Evolutionary conservation across 2,888 invertebrate genomes (phyloP), one percentile per base, ranked within the genome.

Genomic region (Drosophila formosana): DNA sequence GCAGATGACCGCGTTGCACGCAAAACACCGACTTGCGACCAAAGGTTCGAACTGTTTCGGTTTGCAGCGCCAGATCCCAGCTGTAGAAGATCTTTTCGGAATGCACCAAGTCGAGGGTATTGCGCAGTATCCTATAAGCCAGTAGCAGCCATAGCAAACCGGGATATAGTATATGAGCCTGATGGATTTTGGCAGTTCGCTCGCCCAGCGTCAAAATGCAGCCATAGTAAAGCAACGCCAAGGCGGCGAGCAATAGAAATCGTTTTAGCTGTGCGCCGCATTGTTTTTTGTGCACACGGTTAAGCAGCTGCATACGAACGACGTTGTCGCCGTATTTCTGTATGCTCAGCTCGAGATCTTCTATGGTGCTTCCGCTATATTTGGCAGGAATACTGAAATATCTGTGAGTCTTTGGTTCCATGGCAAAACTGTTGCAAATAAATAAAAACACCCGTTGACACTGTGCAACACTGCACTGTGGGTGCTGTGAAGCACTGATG

Each of bases 1-100:
- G 82, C 7, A 93, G 87, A 58, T 89, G 74, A 0, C 89, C 80
- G 11, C 89, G 83, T 9, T 93, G 90, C 18, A 93, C 84, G 64
- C 92, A 93, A 4, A 84, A 65, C 9, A 88, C 90, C 0, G 83
- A 74, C 34, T 86, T 84, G 0, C 89, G 78, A 0, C 91, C 90
- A 30, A 91, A 72, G n/a, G 84, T 82, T 45, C 91, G 91, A 41
- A 88, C 79, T 26, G 90, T 90, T 53, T 91, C 89, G 1, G 90
- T 82, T 74, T 93, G 92, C 2, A 93, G 71, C 0, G 91, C 93
- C 79, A 93, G 88, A 52, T 92, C 91, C 62, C 90, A 82, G n/a
- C 89, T 88, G 23, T 88, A 74, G 34, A 82, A 79, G 7, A 78
- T 49, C 4, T 69, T 74, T 47, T 79, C 81, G 45, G 83, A 91